Percentiles rank a stretch among this genome's conserved stretches.
These are phyloP conservation scores for Eurois occulta DNA, from an alignment of 2,888 invertebrate species.

Conservation along the genomic window DNA sequence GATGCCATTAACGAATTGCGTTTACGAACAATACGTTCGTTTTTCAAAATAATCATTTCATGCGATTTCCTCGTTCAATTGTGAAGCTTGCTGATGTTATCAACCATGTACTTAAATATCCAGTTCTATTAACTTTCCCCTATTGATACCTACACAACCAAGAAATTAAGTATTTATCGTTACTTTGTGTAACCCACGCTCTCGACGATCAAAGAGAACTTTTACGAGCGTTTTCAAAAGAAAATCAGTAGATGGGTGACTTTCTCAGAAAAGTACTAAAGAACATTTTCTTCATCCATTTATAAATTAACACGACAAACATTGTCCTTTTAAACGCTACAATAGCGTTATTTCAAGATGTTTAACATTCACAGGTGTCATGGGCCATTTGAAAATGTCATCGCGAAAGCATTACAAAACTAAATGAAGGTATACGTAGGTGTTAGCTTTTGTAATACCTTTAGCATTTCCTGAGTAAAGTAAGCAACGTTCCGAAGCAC, in stretches of 20 bases:
- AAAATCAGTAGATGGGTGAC: conserved; percentile 41
- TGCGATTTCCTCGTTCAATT: not conserved
- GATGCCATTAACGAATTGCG: not conserved
- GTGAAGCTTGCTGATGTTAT: not conserved
- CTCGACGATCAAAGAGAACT: conserved; percentile 48
- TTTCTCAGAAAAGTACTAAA: conserved; percentile 31
- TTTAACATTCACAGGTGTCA: conserved; percentile 53
- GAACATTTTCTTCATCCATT: conserved; percentile 17
- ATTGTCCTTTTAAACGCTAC: conserved; percentile 35
- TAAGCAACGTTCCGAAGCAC: conserved; percentile 42
- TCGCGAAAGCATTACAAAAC: conserved; percentile 58
- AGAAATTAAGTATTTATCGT: conserved; percentile 18
- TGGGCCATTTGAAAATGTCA: conserved; percentile 56
- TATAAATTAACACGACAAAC: conserved; percentile 17
- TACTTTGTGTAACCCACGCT: conserved; percentile 23
- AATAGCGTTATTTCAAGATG: conserved; percentile 50
- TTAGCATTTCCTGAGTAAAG: conserved; percentile 46
- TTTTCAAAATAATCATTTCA: not conserved
- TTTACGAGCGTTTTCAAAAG: conserved; percentile 53
- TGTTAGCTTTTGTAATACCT: conserved; percentile 45
- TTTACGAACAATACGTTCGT: not conserved
- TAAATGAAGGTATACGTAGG: conserved; percentile 38
- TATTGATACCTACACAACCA: conserved; percentile 21
- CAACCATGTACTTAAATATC: not conserved
- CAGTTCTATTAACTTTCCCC: conserved; percentile 33